Percentiles rank a stretch among this genome's conserved stretches.
Evolutionary conservation across 1,140 invertebrate genomes (phyloP).

Genomic region (Bombus polaris): DNA sequence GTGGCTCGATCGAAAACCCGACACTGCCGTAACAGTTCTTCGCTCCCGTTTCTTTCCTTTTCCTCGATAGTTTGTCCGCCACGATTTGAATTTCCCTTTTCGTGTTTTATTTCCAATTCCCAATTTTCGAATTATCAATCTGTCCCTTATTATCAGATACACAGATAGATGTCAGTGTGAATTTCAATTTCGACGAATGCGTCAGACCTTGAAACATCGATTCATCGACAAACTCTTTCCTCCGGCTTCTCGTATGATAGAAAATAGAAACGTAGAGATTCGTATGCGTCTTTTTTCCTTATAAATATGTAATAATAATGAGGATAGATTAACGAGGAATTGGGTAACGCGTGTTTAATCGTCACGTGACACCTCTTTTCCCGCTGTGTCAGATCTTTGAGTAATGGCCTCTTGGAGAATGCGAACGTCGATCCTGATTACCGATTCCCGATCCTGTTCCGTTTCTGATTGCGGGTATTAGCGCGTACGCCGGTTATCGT

Average conservation of each 20-base stretch:
- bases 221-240: neutral
- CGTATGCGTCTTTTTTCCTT: neutral
- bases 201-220: no score
- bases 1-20: slow-evolving; percentile 42
- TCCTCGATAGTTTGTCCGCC: no score
- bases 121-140: no score
- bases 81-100: neutral
- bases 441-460: slow-evolving; percentile 37
- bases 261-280: neutral
- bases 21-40: slow-evolving; percentile 36
- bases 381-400: slow-evolving; percentile 41
- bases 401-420: slow-evolving; percentile 40
- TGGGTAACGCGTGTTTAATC: slow-evolving; percentile 34
- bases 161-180: no score
- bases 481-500: slow-evolving; percentile 46
- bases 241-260: accelerated
- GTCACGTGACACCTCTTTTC: slow-evolving; percentile 37
- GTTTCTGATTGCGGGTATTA: slow-evolving; percentile 53
- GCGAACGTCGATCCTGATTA: slow-evolving; percentile 46
- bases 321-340: slow-evolving; percentile 7
- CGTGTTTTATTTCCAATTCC: neutral
- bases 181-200: no score
- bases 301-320: accelerated
- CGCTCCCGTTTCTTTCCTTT: neutral
- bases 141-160: no score